Evolutionary conservation across 2,888 invertebrate species (phyloP).

Genomic region (Lithodes maja): DNA sequence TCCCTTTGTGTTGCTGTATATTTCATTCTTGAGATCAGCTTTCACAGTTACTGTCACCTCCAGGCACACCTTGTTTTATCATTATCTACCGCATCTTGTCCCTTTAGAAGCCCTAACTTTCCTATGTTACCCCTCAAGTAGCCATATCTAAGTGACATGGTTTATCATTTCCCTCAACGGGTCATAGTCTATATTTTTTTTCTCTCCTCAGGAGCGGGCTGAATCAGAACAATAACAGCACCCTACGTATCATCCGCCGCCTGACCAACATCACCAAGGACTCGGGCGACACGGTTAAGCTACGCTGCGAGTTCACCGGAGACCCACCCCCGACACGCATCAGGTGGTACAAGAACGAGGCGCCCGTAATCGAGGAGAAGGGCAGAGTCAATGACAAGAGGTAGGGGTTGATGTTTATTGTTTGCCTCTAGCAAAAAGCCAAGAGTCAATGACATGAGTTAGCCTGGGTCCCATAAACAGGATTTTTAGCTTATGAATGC

Average conservation of each 20-base stretch:
- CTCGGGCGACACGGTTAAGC: slow-evolving; percentile 79
- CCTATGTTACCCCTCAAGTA: neutral
- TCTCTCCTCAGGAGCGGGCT: slow-evolving; percentile 40
- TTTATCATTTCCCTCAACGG: too few relatives aligned
- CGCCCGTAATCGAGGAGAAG: slow-evolving; percentile 73
- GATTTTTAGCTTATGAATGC: too few relatives aligned
- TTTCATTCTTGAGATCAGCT: too few relatives aligned
- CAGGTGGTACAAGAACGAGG: slow-evolving; percentile 71
- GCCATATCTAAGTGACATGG: too few relatives aligned
- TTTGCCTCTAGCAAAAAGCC: too few relatives aligned
- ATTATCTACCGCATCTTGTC: too few relatives aligned
- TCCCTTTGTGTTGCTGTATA: too few relatives aligned
- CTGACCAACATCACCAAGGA: slow-evolving; percentile 79
- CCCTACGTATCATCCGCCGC: slow-evolving; percentile 77
- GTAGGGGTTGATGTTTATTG: slow-evolving; percentile 72
- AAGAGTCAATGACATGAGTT: too few relatives aligned
- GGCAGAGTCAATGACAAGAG: slow-evolving; percentile 76
- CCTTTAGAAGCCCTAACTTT: neutral
- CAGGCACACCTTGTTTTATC: too few relatives aligned
- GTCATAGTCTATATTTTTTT: neutral
- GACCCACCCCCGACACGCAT: slow-evolving; percentile 79
- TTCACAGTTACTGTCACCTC: too few relatives aligned
- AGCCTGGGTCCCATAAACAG: too few relatives aligned
- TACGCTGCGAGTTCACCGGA: slow-evolving; percentile 81
- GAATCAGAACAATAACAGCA: slow-evolving; percentile 47